Base-by-base conservation (phyloP, 2,113 vertebrate genomes). In the Pelecanus crispus region DNA sequence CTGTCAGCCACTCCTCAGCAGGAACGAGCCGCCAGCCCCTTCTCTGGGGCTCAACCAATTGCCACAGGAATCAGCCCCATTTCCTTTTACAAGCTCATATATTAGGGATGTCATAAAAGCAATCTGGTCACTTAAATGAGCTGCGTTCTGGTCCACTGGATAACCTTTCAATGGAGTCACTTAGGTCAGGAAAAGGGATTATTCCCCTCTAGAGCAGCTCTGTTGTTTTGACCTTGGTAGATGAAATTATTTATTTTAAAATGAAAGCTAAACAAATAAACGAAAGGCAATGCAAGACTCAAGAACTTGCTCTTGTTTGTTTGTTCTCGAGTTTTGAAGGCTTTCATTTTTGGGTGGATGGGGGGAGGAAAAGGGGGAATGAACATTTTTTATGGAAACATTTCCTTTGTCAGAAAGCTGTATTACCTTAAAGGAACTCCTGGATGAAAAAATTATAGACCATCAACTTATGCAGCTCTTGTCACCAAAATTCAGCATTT, bases 231-330 rank as follows among this genome's bases (percentile, higher is more conserved):
- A 87, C 73, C 34, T 59, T 84, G 25, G 14, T 71, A 81, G 52
- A 72, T 63, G 18, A 91, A 94, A 71, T 56, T 52, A 75, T 74
- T 86, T 93, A 52, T 88, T 97, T 93, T 61, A 14, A 87, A 94
- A 71, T 50, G 7, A 81, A 92, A 86, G 17, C 17, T 79, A 95
- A 95, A 87, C 34, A 82, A 92, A 87, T 73, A 84, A 78, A 95
- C 36, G 18, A 92, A 94, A 84, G 40, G 24, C 61, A 94, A 83
- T 3, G 13, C n/a, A 71, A 88, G 52, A 50, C 42, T 17, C 29
- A 38, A 74, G 56, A 91, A 55, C 68, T 55, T 81, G 44, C 10
- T 81, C 56, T 86, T 77, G 45, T 81, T 92, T 87, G 34, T 62
- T 92, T 86, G 20, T 40, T 91, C 68, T 71, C 38, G 9, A 84